These are phyloP conservation scores for Spicauda simplicius DNA, from an alignment of 2,888 invertebrate genomes.

Conservation along the genomic window DNA sequence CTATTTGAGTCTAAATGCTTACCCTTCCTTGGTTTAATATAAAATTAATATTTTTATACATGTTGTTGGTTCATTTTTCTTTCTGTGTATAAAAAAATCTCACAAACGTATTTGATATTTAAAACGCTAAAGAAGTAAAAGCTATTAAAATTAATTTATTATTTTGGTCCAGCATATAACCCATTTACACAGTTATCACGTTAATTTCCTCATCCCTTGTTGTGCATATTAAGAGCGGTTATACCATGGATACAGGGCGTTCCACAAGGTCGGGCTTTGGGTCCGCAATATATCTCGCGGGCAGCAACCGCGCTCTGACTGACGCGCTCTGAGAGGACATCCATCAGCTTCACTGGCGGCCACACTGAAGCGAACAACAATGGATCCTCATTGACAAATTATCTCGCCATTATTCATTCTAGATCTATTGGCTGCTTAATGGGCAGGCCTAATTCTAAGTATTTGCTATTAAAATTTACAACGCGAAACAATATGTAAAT, in stretches of 20 bases:
- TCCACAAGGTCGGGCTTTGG: constrained; percentile 74
- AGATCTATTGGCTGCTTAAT: constrained; percentile 30
- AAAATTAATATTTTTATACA: no score
- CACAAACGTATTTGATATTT: no score
- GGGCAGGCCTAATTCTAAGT: constrained; percentile 6
- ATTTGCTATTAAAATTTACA: background rate
- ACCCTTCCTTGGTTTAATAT: no score
- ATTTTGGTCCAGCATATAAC: no score
- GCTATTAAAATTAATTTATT: no score
- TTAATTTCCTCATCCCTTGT: background rate
- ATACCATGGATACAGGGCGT: constrained; percentile 50
- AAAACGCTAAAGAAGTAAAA: no score
- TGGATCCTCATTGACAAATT: constrained; percentile 84
- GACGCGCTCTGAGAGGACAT: constrained; percentile 83
- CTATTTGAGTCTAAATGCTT: no score
- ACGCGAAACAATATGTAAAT: background rate
- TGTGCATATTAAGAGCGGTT: background rate
- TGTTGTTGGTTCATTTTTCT: no score
- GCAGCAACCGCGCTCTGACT: constrained; percentile 84
- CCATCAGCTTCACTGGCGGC: constrained; percentile 83
- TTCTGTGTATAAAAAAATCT: no score
- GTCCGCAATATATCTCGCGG: constrained; percentile 84
- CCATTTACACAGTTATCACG: no score
- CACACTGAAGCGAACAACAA: constrained; percentile 84
- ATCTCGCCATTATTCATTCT: constrained; percentile 64